These are phyloP conservation scores for Parascotia fuliginaria DNA, from an alignment of 2,888 invertebrate species.

Conservation along the genomic window DNA sequence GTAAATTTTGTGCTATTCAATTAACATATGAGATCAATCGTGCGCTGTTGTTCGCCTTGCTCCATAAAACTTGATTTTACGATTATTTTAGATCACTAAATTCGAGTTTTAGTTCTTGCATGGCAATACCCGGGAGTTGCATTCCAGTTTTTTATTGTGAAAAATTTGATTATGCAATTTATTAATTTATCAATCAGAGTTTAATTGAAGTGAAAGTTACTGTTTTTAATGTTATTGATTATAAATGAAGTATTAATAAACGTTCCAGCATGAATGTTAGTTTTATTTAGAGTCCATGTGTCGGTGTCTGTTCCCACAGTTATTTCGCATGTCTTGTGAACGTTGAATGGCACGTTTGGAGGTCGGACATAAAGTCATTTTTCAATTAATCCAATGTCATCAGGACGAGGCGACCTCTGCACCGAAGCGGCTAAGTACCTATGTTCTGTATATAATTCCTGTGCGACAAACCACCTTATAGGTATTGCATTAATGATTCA, in stretches of 20 bases:
- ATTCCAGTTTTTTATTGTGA: constrained; percentile 78
- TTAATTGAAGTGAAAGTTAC: constrained; percentile 40
- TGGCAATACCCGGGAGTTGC: constrained; percentile 82
- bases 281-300: constrained; percentile 51
- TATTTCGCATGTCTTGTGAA: constrained; percentile 54
- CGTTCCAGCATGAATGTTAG: constrained; percentile 65
- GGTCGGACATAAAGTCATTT: constrained; percentile 78
- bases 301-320: constrained; percentile 60
- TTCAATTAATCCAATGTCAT: constrained; percentile 82
- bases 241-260: constrained; percentile 71
- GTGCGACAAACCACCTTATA: constrained; percentile 55
- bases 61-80: constrained; percentile 80
- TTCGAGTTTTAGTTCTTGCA: constrained; percentile 81
- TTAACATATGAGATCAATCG: constrained; percentile 57
- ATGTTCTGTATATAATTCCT: constrained; percentile 41
- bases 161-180: constrained; percentile 85
- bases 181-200: constrained; percentile 51
- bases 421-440: constrained; percentile 54
- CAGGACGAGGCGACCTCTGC: constrained; percentile 72
- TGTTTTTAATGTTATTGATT: constrained; percentile 62
- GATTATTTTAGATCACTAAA: constrained; percentile 64
- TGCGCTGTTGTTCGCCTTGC: constrained; percentile 71
- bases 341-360: constrained; percentile 64
- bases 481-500: constrained; percentile 45
- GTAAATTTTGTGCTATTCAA: constrained; percentile 45